Percentiles rank a stretch among this genome's conserved stretches.
Evolutionary conservation across 2,113 vertebrate genomes (phyloP).

Genomic region (Lycaon pictus): DNA sequence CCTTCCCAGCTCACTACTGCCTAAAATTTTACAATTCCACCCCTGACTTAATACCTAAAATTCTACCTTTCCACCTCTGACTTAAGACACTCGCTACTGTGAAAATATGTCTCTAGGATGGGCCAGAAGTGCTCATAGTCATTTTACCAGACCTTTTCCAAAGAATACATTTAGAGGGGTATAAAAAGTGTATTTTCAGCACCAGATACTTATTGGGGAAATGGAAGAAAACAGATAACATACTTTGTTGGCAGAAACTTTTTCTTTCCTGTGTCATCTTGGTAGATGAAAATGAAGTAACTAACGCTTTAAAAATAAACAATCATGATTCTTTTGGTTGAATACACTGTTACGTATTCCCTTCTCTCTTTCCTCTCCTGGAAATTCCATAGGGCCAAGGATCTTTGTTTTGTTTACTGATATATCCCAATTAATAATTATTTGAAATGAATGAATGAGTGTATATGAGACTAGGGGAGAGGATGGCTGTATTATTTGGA

Average conservation of each 20-base stretch:
- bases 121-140: not conserved
- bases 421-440: not conserved
- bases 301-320: not conserved
- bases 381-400: not conserved
- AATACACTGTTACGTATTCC: not conserved
- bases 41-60: slow-evolving; percentile 29
- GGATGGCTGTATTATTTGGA: not conserved
- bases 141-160: not conserved
- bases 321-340: not conserved
- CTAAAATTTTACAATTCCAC: not conserved
- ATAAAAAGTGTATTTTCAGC: not conserved
- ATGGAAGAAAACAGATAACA: not conserved
- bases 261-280: not conserved
- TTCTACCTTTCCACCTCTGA: not conserved
- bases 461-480: not conserved
- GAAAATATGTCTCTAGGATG: not conserved
- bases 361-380: not conserved
- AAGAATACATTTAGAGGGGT: not conserved
- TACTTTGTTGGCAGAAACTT: not conserved
- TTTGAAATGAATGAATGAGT: not conserved
- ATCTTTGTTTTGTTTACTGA: not conserved
- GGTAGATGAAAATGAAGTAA: not conserved
- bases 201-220: not conserved
- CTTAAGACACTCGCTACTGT: not conserved
- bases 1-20: not conserved